Evolutionary conservation across 2,888 invertebrate species (phyloP).

Genomic region (Yponomeuta sedellus): DNA sequence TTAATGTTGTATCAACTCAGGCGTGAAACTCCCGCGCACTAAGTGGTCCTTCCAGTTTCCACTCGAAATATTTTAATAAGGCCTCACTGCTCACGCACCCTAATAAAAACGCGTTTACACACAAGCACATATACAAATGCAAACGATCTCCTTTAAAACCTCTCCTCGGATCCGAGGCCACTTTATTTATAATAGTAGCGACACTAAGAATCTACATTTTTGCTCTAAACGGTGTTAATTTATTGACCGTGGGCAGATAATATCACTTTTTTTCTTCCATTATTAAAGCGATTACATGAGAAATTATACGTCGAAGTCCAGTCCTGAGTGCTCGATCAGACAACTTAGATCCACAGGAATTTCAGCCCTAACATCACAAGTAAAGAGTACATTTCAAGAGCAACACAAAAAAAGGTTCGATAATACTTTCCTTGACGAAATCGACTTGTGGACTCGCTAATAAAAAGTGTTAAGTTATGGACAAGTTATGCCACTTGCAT

Average conservation of each 20-base stretch:
- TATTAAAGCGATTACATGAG: conserved; percentile 76
- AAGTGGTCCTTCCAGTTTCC: conserved; percentile 77
- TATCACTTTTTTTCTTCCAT: conserved; percentile 74
- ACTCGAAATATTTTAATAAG: conserved; percentile 77
- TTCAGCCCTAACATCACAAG: conserved; percentile 29
- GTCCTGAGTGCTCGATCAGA: conserved; percentile 50
- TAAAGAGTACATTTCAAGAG: conserved; percentile 36
- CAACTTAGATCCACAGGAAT: conserved; percentile 26
- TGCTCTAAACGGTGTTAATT: conserved; percentile 77
- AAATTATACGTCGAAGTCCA: conserved; percentile 72
- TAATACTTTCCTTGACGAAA: conserved; percentile 67
- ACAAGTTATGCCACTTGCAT: conserved; percentile 74
- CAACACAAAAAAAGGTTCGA: conserved; percentile 30
- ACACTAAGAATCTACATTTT: conserved; percentile 75
- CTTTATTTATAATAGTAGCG: conserved; percentile 74
- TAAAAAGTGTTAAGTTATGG: conserved; percentile 75
- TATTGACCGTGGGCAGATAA: conserved; percentile 77
- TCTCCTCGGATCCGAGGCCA: conserved; percentile 40
- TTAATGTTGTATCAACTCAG: conserved; percentile 75
- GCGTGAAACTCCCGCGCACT: conserved; percentile 77
- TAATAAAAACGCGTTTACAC: conserved; percentile 60
- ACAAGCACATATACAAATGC: conserved; percentile 51
- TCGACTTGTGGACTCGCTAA: conserved; percentile 70
- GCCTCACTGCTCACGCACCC: conserved; percentile 74
- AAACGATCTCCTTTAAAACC: conserved; percentile 52